These are phyloP conservation scores for Tadarida brasiliensis DNA, from an alignment of 2,797 vertebrate genomes.

Conservation along the genomic window DNA sequence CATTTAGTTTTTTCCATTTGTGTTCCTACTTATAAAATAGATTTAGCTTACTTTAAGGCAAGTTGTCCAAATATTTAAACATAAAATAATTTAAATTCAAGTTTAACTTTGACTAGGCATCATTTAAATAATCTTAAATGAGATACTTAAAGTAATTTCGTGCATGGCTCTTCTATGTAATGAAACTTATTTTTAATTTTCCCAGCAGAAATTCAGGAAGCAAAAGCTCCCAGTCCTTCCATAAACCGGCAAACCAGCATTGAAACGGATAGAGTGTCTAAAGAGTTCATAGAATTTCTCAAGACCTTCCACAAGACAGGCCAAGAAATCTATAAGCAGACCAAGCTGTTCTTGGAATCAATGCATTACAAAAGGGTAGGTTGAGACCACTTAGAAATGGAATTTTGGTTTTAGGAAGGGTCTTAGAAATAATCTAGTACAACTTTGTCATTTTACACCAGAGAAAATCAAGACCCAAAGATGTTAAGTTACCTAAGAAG, in stretches of 20 bases:
- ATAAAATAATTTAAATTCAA: conserved; percentile 57
- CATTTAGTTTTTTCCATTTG: conserved; percentile 5
- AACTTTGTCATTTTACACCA: conserved; percentile 40
- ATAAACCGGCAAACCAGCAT: conserved; percentile 94
- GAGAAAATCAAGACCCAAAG: conserved; percentile 46
- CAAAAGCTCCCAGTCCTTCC: conserved; percentile 94
- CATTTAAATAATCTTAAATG: conserved; percentile 66
- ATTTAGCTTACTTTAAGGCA: conserved; percentile 46
- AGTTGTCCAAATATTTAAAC: conserved; percentile 62
- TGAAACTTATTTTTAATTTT: conserved; percentile 77
- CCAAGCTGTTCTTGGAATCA: conserved; percentile 92
- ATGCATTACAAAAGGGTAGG: conserved; percentile 96
- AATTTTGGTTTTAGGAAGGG: conserved; percentile 56
- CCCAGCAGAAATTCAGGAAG: conserved; percentile 93
- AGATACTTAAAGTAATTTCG: conserved; percentile 61
- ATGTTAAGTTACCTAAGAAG: conserved; percentile 36
- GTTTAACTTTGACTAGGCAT: conserved; percentile 68
- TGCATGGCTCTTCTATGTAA: conserved; percentile 64
- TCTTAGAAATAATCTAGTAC: not conserved
- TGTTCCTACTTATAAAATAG: not conserved
- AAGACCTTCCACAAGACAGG: conserved; percentile 95
- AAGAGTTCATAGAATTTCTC: conserved; percentile 97
- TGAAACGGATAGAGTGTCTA: conserved; percentile 95
- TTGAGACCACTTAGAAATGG: conserved; percentile 34
- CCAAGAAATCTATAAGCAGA: conserved; percentile 96